These are phyloP conservation scores for Cotesia typhae DNA, from an alignment of 1,140 invertebrate species.

Conservation along the genomic window DNA sequence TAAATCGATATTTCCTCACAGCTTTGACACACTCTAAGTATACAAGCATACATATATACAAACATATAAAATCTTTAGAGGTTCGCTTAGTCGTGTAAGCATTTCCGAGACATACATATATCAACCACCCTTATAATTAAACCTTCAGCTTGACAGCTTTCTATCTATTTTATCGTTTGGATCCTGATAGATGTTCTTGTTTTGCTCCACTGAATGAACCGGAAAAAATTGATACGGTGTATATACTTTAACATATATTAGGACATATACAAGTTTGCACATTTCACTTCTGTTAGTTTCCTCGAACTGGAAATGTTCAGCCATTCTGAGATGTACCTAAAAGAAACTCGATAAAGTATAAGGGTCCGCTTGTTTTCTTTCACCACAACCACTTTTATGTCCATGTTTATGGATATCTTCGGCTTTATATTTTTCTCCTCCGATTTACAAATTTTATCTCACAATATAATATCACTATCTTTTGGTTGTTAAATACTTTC, in stretches of 20 bases:
- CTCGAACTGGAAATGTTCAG: neutral
- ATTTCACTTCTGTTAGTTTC: constrained; percentile 10
- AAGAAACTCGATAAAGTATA: constrained; percentile 4
- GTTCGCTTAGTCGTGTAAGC: neutral
- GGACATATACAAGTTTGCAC: constrained; percentile 9
- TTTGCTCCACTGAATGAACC: constrained; percentile 10
- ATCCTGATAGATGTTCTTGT: constrained; percentile 40
- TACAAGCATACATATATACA: too few species aligned
- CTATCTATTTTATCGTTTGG: constrained; percentile 35
- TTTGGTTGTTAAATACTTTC: too few species aligned
- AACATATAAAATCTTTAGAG: neutral
- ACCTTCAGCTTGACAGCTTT: constrained; percentile 26
- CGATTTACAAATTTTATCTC: too few species aligned
- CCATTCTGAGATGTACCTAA: neutral
- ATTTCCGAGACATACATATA: constrained; percentile 33
- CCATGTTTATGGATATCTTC: too few species aligned
- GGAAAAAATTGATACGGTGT: neutral
- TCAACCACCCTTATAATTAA: constrained; percentile 38
- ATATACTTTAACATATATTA: constrained; percentile 25
- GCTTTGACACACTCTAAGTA: neutral
- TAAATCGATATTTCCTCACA: constrained; percentile 18
- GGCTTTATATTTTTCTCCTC: too few species aligned
- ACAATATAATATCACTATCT: too few species aligned
- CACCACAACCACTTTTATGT: too few species aligned
- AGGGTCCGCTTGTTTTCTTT: too few species aligned